Base-by-base conservation (phyloP, 2,113 vertebrate genomes). In the Halichoerus grypus region DNA sequence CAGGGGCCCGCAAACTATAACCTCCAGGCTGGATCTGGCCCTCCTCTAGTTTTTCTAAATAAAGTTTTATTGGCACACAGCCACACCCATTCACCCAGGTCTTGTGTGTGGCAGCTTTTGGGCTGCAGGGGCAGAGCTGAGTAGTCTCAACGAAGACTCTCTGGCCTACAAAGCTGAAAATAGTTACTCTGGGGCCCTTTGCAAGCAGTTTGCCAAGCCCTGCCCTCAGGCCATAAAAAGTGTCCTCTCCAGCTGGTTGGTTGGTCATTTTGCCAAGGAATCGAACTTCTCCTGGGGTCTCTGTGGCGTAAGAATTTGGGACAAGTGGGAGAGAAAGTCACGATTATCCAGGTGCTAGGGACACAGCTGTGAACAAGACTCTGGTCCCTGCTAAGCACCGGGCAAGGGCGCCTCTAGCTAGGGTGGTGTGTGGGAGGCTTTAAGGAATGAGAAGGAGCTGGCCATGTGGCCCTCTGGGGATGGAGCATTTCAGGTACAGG, bases 51-150 rank as follows among this genome's bases (percentile, higher is more conserved):
- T 59, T 79, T 55, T 39, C n/a, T 51, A 59, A 72, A 65, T 94
- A 79, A 91, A 96, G 87, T 80, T 94, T 84, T 95, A 67, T 88
- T 46, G 46, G 24, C 61, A 77, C 26, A 7, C 31, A 6, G 16
- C 42, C 33, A 46, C 9, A 19, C 31, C 24, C 2, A 6, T 42
- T 97, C 28, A 1, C 26, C 79, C 21, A 15, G 0, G 7, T 15
- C 21, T 85, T 5, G 9, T 14, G 24, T 31, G 0, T 39, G 24
- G 39, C 42, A 36, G 65, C 49, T 28, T 24, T n/a, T 0, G 33
- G 22, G 22, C 83, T 59, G 0, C 39, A 4, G 0, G 1, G 28
- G 71, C 33, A 88, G 33, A 74, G 49, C 51, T 65, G 39, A 65
- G 55, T 42, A 2, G 13, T 77, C 10, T 16, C 46, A 1, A 7